Evolutionary conservation across 1,140 invertebrate species (phyloP), one percentile per base, ranked within the genome.

Genomic region (Drosophila prosaltans): DNA sequence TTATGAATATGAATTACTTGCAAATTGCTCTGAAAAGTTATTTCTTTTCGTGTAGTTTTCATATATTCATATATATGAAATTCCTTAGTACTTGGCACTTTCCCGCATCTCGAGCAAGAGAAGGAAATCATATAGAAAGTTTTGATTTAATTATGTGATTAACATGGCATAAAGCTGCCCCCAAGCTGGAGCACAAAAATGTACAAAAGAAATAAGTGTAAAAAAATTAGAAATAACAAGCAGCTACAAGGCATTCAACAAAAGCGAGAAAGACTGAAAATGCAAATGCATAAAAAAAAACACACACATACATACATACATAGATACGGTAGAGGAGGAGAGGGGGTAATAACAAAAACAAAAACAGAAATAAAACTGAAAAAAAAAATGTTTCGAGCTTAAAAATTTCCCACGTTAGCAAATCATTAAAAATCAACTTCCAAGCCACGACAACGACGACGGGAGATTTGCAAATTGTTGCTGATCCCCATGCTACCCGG

Each of bases 141-240:
- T 64, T 86, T 72, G 83, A 88, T 86, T 86, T 86, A 86, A 86
- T 86, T 86, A 86, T 88, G 82, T 86, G 83, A 86, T 86, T 86
- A 86, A 83, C 82, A 83, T 86, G 72, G 78, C 83, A 86, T 80
- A 88, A 83, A 85, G 81, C 82, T 75, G 81, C 81, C 74, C 74
- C 80, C 64, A 61, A 59, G 61, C 69, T 36, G 51, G 57, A 71
- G 16, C 63, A 21, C 43, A 62, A 55, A 57, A 43, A 28, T 7
- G 48, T 45, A 62, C 58, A 32, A 55, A 65, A 55, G 64, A 62
- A 59, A 62, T 57, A 75, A 75, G 68, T 74, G 73, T 76, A 74
- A 76, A 81, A 84, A 77, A 85, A 81, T 85, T 85, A 85, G 74
- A 78, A 86, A 86, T 84, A 84, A 84, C 82, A 84, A 84, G 81